Evolutionary conservation across 2,797 vertebrate genomes (phyloP), one percentile per base, ranked within the genome.

Genomic region (Enteromius afrohamiltoni): DNA sequence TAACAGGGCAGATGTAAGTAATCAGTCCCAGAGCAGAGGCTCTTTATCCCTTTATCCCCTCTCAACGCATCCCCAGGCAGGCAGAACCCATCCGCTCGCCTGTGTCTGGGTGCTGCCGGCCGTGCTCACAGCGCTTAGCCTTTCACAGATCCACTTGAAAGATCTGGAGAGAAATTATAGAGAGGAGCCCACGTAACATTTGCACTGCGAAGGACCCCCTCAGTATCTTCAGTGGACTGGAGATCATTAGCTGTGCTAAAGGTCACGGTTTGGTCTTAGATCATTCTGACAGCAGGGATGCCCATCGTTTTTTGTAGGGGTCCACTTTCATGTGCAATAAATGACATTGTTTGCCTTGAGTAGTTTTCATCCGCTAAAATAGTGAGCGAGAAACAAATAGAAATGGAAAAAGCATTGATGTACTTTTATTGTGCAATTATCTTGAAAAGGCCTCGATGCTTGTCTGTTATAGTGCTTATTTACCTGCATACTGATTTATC

Each of bases 11-110:
- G 94, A 95, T 96, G 95, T 95, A 95, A 95, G 95, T 96, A 96
- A 96, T 96, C 95, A 95, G 95, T 93, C 90, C 93, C 92, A 86
- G 89, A 94, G 93, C 94, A 95, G 91, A 92, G 91, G 91, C 94
- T 94, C 94, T 97, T 97, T 96, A 97, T 97, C 96, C 95, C 91
- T 97, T 97, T 95, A 97, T 97, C 95, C 95, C 93, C 89, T 91
- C 95, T 96, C 93, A 93, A 91, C 94, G 89, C 90, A 95, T 93
- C 94, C 92, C 92, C 92, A 92, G 92, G 93, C 92, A 90, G 91
- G 93, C 90, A 87, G 91, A 92, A 89, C 90, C 90, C 85, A 88
- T 88, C 87, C 89, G 84, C 77, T 77, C n/a, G 55, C 80, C 70
- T 65, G 77, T 55, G 68, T 71, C 85, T 86, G 86, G 83, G 84